Evolutionary conservation across 64 coral and sea anemone species (phyloP), one percentile per base, ranked within the genome.

Genomic region (Actinia equina): DNA sequence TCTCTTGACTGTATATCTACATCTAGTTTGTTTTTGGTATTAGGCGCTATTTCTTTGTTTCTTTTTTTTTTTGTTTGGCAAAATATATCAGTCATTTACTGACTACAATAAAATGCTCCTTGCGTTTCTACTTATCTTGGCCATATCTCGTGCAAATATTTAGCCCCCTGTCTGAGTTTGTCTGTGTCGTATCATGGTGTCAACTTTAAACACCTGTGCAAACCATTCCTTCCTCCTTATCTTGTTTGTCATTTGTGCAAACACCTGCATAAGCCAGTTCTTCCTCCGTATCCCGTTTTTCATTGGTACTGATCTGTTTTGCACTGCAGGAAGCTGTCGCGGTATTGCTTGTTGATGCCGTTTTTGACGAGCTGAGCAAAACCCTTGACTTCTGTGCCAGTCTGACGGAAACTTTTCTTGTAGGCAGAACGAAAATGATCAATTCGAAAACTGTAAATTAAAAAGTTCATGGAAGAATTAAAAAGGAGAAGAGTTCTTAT

Each of bases 381-480:
- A n/a, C 62, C 62, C 76, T 79, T 44, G 76, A 41, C 13, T 79
- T 79, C 26, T 46, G 30, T 4, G 44, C 76, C 41, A 41, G 44
- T 44, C n/a, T 79, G 76, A 79, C 86, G 86, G 74, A 53, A 78
- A 26, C 61, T 78, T 26, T 58, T 20, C 18, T 52, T 77, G 42
- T 37, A 88, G 8, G 86, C 71, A 26, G 71, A 71, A 18, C 86
- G 69, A 44, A 88, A 88, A 55, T 88, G 69, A 88, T 77, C 69
- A 19, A 88, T 88, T 13, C 74, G 71, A 53, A 54, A 71, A 58
- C 86, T 88, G 74, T 88, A 88, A 22, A 88, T 88, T 37, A 79
- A 20, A 58, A 88, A 88, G 52, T 88, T 88, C 71, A 88, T 80
- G 65, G 86, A 71, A 22, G 88, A 89, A 58, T 89, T 82, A 22